Conservation (phyloP, 2,888 invertebrate genomes). For the Zelleria hepariella region DNA sequence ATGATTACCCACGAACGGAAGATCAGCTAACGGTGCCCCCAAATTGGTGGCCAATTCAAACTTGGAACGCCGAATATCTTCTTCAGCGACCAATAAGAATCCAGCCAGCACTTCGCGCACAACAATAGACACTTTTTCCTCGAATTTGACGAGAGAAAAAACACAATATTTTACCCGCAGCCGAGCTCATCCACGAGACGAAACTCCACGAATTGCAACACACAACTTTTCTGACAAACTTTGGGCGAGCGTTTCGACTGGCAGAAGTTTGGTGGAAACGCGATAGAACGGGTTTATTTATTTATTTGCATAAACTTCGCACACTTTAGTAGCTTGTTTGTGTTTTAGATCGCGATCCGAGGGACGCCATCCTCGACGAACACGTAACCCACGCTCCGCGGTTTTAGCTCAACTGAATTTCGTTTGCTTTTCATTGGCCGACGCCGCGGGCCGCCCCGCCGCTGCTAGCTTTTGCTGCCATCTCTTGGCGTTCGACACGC, state of each 20-base stretch:
- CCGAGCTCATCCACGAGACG: neutral
- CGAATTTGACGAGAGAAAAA: neutral
- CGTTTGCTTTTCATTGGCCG: neutral
- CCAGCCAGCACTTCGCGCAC: neutral
- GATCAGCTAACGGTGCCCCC: neutral
- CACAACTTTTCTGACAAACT: neutral
- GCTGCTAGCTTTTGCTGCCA: neutral
- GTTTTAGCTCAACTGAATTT: neutral
- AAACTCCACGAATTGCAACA: neutral
- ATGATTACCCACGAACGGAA: neutral
- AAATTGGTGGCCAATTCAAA: neutral
- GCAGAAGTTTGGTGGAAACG: neutral
- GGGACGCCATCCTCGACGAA: neutral
- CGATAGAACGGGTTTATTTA: neutral
- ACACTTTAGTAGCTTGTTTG: neutral
- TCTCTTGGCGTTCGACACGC: neutral
- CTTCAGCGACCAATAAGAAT: neutral
- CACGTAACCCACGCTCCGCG: neutral
- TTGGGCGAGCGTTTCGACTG: neutral
- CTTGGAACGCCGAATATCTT: neutral
- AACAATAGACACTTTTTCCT: neutral
- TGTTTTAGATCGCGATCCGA: neutral
- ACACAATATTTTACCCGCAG: neutral
- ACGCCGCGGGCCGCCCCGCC: neutral
- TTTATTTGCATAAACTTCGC: neutral